Percentiles rank a stretch among this genome's conserved stretches.
phyloP scores from a whole-genome alignment of 92 coral and sea anemone species.

The Phenganax subtilis region DNA sequence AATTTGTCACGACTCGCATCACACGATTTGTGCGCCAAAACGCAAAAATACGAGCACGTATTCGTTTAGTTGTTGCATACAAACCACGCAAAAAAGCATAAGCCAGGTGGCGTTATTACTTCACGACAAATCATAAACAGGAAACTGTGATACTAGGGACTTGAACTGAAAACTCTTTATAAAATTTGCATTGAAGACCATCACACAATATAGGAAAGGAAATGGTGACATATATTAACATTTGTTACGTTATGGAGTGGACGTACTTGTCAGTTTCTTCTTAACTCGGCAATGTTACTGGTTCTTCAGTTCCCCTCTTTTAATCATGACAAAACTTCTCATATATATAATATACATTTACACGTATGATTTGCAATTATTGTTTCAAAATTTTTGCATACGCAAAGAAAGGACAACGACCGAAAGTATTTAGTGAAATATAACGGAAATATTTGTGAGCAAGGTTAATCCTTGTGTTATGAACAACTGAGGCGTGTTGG shows the following conservation, averaged over 20 bases:
- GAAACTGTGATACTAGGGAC: constrained; percentile 1
- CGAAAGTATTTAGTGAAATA: not conserved
- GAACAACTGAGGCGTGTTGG: not conserved
- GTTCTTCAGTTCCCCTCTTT: not conserved
- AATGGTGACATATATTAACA: not conserved
- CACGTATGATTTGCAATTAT: not conserved
- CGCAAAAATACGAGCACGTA: not conserved
- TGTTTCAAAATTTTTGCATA: not conserved
- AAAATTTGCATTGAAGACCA: not conserved
- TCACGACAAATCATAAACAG: not conserved
- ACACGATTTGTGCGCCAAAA: not conserved
- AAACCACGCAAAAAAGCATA: not conserved
- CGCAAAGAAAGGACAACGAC: not conserved
- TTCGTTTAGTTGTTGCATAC: not conserved
- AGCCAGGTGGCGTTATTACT: not conserved
- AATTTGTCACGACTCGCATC: not conserved
- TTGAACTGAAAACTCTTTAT: not conserved
- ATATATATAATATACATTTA: not conserved
- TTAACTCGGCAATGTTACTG: not conserved
- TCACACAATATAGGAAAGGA: not conserved
- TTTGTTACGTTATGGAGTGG: not conserved
- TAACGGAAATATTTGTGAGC: not conserved
- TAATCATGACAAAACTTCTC: not conserved
- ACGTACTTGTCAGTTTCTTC: not conserved
- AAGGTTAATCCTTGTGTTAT: not conserved